Base-by-base conservation (phyloP, 1,140 invertebrate genomes). In the Phocides pigmalion region DNA sequence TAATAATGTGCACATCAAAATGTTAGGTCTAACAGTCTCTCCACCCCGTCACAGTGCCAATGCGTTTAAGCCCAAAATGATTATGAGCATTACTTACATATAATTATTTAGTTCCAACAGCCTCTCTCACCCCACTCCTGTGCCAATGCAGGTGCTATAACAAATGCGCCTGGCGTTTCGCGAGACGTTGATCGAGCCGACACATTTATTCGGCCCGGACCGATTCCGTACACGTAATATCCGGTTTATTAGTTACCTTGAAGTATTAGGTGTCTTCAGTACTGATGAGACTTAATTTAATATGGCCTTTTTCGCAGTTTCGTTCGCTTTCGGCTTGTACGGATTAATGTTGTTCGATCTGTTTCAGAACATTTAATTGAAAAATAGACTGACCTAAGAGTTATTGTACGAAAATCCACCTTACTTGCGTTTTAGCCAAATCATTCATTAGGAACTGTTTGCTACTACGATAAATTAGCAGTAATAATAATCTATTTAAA, bases 211-310 rank as follows among this genome's bases (percentile, higher is more conserved):
- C 19, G 54, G 25, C 44, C 42, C 64, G 44, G 44, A 44, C 32
- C 53, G 62, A 76, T 76, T 70, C 67, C 62, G 59, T 47, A 67
- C 70, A 70, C 74, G 74, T 74, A 73, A 70, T 67, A 69, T 67
- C 68, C 64, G 53, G 63, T 75, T 71, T 77, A 81, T 81, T 79
- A 81, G 74, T 71, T 66, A 70, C 66, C 41, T 54, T 71, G 68
- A 74, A 69, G 61, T 65, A 75, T 70, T 70, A 61, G 56, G 56
- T 61, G 56, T 61, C 56, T 61, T 61, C 44, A 14, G 28, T 46
- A 46, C 44, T 61, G 56, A 61, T 61, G 56, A 61, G 44, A 22
- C 56, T 47, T 61, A 61, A 61, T 61, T 46, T 47, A 59, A 59
- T 59, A 58, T 58, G 16, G 54, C 53, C 53, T 41, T 58, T 46